A percentile compares a stretch with the other conserved stretches of the same genome.
Conservation (phyloP, 2,888 invertebrate species). For the Nomada hirtipes region DNA sequence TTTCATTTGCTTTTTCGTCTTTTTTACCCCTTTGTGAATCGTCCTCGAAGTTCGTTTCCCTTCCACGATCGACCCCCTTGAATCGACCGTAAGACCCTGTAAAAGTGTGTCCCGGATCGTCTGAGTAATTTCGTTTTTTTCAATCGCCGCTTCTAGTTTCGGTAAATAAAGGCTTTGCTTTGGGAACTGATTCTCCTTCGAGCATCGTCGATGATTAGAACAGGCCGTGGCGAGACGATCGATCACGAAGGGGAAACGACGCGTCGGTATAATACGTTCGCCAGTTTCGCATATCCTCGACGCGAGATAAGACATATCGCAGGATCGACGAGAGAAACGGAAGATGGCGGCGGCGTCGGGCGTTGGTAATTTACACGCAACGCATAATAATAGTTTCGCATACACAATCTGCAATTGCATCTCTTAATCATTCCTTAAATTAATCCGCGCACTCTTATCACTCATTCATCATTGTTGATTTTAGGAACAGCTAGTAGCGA, state of each 20-base stretch:
- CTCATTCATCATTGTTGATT: slow-evolving; percentile 84
- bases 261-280: not conserved
- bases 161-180: not conserved
- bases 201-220: not conserved
- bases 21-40: not conserved
- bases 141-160: not conserved
- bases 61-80: not conserved
- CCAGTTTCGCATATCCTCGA: too few species aligned
- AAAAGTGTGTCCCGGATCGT: not conserved
- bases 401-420: slow-evolving; percentile 36
- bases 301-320: not conserved
- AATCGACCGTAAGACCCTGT: slow-evolving; percentile 3
- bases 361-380: slow-evolving; percentile 46
- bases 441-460: slow-evolving; percentile 81
- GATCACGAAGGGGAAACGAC: slow-evolving; percentile 6
- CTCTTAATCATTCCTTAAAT: slow-evolving; percentile 75
- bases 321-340: slow-evolving; percentile 50
- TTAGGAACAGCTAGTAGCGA: slow-evolving; percentile 84
- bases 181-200: not conserved
- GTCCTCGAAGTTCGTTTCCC: not conserved
- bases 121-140: not conserved
- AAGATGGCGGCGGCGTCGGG: slow-evolving; percentile 48
- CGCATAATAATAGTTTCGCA: slow-evolving; percentile 53
- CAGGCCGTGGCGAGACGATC: not conserved
- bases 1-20: too few species aligned